These are phyloP conservation scores for Scrobipalpa costella DNA, from an alignment of 2,888 invertebrate genomes.

Conservation along the genomic window DNA sequence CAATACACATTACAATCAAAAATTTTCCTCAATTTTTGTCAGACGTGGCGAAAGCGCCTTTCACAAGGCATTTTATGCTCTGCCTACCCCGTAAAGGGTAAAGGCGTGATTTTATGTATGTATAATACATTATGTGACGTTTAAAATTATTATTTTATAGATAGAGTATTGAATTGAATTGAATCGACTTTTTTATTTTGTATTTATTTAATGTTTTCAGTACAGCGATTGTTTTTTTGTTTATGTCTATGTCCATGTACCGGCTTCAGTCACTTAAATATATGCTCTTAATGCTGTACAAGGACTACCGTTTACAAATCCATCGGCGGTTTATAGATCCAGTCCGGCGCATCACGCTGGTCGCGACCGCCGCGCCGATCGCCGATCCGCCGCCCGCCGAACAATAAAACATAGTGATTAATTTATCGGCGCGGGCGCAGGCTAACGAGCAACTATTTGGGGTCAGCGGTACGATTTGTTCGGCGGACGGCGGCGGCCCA, in stretches of 20 bases:
- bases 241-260: not conserved
- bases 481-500: slow-evolving; percentile 43
- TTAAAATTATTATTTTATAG: no score
- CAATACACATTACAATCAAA: no score
- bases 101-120: no score
- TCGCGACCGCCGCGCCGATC: slow-evolving; percentile 35
- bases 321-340: slow-evolving; percentile 23
- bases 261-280: not conserved
- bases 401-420: slow-evolving; percentile 77
- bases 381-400: slow-evolving; percentile 46
- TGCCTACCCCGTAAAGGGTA: no score
- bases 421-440: slow-evolving; percentile 62
- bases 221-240: not conserved
- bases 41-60: no score
- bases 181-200: no score
- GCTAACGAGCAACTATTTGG: slow-evolving; percentile 72
- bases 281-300: not conserved
- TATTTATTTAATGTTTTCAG: no score
- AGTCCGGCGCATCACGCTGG: not conserved
- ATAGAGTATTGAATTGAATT: no score
- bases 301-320: slow-evolving; percentile 18
- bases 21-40: no score
- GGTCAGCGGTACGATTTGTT: slow-evolving; percentile 57
- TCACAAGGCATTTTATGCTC: no score
- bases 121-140: no score